These are phyloP conservation scores for Noctilio leporinus DNA, from an alignment of 2,113 vertebrate species.

Conservation along the genomic window DNA sequence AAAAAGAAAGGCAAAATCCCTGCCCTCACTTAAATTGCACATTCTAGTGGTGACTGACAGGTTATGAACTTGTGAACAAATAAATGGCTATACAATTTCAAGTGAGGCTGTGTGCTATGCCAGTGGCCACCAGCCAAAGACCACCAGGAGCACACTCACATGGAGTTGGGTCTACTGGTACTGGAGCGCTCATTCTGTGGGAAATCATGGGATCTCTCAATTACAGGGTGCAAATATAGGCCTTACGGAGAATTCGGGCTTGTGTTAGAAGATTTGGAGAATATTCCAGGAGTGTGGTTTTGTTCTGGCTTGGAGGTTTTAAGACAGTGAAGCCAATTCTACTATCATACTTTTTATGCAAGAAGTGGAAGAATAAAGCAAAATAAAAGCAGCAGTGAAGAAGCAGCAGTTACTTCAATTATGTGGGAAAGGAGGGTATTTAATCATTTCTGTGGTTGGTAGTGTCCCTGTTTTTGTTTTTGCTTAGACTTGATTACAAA, in stretches of 20 bases:
- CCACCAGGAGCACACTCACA: no score
- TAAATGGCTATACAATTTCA: background rate
- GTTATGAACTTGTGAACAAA: background rate
- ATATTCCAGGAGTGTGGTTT: background rate
- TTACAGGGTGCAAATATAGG: background rate
- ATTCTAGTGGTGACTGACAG: background rate
- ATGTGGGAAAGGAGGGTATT: background rate
- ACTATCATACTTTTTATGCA: background rate
- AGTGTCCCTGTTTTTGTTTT: background rate
- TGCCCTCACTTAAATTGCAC: background rate
- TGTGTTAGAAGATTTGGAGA: background rate
- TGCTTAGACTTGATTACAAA: background rate
- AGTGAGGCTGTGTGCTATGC: background rate
- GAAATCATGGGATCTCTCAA: background rate
- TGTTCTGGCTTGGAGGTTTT: background rate
- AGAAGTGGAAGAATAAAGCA: background rate
- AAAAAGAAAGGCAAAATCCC: background rate
- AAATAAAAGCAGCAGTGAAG: background rate
- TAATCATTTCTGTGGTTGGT: background rate
- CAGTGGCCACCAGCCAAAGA: background rate
- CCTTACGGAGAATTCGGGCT: background rate
- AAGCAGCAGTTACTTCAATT: background rate
- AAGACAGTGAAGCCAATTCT: background rate
- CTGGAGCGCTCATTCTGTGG: background rate
- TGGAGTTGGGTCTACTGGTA: background rate